phyloP scores from a whole-genome alignment of 2,797 vertebrate genomes.

The Dermochelys coriacea region DNA sequence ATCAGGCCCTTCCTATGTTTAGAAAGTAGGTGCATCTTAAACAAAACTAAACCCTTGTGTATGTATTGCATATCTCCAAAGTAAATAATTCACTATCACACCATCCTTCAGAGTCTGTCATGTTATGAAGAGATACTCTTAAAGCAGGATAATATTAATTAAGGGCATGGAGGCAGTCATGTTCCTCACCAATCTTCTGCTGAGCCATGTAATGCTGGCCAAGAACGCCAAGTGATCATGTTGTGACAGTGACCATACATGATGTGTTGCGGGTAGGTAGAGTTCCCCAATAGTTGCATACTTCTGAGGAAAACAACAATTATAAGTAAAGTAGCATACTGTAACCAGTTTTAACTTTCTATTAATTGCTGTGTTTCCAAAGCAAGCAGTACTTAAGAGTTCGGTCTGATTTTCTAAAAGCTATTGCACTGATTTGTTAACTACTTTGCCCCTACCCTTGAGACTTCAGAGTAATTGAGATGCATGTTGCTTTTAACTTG shows the following conservation, averaged over 20 bases:
- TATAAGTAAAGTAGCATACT: background rate
- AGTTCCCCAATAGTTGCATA: background rate
- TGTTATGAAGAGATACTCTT: background rate
- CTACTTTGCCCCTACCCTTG: background rate
- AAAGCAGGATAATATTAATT: background rate
- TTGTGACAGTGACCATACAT: background rate
- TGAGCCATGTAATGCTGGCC: background rate
- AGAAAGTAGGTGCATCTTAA: background rate
- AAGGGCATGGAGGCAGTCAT: background rate
- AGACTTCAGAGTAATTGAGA: background rate
- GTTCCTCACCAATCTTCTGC: background rate
- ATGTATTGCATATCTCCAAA: background rate
- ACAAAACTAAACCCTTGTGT: background rate
- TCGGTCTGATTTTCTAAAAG: background rate
- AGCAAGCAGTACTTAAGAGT: background rate
- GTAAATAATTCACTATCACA: background rate
- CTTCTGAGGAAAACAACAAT: background rate
- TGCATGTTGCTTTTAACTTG: background rate
- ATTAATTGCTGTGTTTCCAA: background rate
- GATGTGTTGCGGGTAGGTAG: background rate
- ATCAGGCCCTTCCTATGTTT: background rate
- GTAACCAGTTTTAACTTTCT: background rate
- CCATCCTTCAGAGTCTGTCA: background rate
- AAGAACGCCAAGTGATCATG: fast-evolving
- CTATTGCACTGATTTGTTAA: background rate